phyloP scores from a whole-genome alignment of 2,797 vertebrate species.

The Oophaga sylvatica region DNA sequence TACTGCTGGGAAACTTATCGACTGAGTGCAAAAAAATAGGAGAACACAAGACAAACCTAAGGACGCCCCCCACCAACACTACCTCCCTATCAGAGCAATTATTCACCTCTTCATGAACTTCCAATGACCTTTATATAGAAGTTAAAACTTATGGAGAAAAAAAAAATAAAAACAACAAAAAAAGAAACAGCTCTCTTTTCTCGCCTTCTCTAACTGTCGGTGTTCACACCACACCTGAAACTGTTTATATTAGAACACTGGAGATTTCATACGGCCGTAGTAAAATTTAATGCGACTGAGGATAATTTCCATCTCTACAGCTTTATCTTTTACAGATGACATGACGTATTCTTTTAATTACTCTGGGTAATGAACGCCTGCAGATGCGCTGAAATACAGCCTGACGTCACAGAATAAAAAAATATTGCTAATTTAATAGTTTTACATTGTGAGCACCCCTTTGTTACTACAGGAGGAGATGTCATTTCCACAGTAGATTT shows the following conservation, averaged over 20 bases:
- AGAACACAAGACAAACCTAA: slow-evolving; percentile 77
- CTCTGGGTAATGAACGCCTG: slow-evolving; percentile 19
- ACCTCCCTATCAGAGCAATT: slow-evolving; percentile 81
- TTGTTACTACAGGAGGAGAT: slow-evolving; percentile 2
- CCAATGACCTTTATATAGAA: slow-evolving; percentile 84
- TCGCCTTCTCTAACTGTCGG: background rate
- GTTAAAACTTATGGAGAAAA: slow-evolving; percentile 76
- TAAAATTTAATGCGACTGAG: slow-evolving; percentile 27
- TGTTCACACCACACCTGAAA: slow-evolving; percentile 45
- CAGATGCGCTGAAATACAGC: slow-evolving; percentile 28
- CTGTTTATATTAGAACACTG: background rate
- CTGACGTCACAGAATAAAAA: background rate
- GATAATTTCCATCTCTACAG: slow-evolving; percentile 32
- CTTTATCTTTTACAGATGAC: slow-evolving; percentile 36
- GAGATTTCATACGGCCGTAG: slow-evolving; percentile 27
- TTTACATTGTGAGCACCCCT: background rate
- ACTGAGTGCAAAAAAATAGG: slow-evolving; percentile 82
- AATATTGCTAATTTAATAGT: slow-evolving; percentile 6
- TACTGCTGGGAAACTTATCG: slow-evolving; percentile 89
- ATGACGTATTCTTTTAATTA: slow-evolving; percentile 43
- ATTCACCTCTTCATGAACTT: slow-evolving; percentile 93
- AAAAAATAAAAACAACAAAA: slow-evolving; percentile 60
- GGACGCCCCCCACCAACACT: slow-evolving; percentile 68
- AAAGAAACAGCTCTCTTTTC: slow-evolving; percentile 68
- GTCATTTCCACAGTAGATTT: background rate